These are phyloP conservation scores for Rhineura floridana DNA, from an alignment of 2,113 vertebrate species.

Conservation along the genomic window DNA sequence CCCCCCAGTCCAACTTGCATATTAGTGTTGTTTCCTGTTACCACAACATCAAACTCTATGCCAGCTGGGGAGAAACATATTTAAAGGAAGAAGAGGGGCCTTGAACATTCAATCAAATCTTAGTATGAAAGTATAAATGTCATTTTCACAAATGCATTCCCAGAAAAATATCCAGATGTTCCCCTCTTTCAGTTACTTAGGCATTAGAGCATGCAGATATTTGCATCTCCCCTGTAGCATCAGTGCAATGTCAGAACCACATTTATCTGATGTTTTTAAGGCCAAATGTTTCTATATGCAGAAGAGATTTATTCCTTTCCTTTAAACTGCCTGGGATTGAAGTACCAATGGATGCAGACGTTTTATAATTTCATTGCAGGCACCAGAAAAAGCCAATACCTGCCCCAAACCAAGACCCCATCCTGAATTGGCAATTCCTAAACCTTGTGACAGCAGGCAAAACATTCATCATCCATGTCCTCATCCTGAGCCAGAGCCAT, in stretches of 20 bases:
- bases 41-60: background rate
- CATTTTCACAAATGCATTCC: background rate
- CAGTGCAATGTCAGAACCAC: too few relatives aligned
- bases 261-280: too few relatives aligned
- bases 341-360: too few relatives aligned
- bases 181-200: too few relatives aligned
- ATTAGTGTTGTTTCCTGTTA: background rate
- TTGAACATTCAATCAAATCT: background rate
- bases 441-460: background rate
- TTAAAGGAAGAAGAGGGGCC: too few relatives aligned
- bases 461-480: too few relatives aligned
- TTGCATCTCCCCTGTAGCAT: background rate
- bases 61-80: background rate
- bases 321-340: too few relatives aligned
- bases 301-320: too few relatives aligned
- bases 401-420: background rate
- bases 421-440: background rate
- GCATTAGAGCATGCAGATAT: background rate
- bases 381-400: background rate
- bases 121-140: background rate
- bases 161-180: background rate
- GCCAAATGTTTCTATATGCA: too few relatives aligned
- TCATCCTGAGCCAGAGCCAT: background rate
- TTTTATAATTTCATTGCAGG: background rate
- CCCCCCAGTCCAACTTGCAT: background rate